A percentile compares a stretch with the other conserved stretches of the same genome.
These are phyloP conservation scores for Rhynchomys soricoides DNA, from an alignment of 2,113 vertebrate genomes.

Conservation along the genomic window DNA sequence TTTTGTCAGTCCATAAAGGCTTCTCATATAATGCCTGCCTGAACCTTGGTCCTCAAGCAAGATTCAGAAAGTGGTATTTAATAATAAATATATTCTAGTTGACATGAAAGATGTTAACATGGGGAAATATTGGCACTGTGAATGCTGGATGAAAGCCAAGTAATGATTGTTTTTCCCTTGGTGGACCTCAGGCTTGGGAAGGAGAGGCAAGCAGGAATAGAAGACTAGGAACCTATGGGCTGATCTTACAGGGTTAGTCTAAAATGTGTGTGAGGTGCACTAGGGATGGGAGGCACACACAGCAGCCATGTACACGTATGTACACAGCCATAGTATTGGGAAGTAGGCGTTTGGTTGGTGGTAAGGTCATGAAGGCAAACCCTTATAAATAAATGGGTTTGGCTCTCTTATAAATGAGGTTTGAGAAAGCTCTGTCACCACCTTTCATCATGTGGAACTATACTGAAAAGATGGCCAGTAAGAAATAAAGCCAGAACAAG, in stretches of 20 bases:
- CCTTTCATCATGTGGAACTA: background rate
- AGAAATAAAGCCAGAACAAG: background rate
- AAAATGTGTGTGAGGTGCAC: background rate
- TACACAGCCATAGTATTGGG: no score
- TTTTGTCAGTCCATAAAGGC: background rate
- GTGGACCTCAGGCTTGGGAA: background rate
- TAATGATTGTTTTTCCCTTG: background rate
- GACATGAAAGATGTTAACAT: background rate
- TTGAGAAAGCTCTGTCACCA: background rate
- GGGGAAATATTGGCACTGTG: background rate
- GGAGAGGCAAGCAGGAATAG: background rate
- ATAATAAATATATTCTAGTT: constrained; percentile 43
- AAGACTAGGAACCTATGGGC: background rate
- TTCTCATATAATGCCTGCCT: background rate
- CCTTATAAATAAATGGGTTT: background rate
- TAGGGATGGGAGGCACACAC: background rate
- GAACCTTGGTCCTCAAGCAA: background rate
- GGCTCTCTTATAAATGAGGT: background rate
- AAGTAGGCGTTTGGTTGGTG: background rate
- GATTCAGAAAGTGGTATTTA: background rate
- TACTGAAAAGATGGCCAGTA: background rate
- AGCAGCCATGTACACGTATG: no score
- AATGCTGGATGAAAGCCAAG: constrained; percentile 27
- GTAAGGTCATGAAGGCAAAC: background rate
- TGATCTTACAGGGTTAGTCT: background rate